These are phyloP conservation scores for Patella ulyssiponensis DNA, from an alignment of 2,888 invertebrate species.

Conservation along the genomic window DNA sequence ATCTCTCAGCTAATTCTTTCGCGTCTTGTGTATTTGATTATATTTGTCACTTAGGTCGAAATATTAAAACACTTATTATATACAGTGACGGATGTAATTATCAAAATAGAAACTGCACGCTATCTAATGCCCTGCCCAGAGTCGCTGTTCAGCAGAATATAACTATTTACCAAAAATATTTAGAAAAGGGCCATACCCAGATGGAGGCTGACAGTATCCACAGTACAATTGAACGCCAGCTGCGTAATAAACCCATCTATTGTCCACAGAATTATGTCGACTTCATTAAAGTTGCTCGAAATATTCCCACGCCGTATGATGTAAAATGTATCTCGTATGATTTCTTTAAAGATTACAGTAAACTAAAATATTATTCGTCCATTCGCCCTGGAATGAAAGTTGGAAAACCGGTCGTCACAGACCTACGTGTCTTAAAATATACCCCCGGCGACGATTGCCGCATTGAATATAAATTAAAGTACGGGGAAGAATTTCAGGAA, in stretches of 20 bases:
- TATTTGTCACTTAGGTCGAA: neutral
- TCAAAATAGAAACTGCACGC: neutral
- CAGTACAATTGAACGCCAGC: neutral
- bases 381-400: neutral
- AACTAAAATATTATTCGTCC: slow-evolving; percentile 2
- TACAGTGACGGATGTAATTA: neutral
- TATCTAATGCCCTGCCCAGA: neutral
- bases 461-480: neutral
- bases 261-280: neutral
- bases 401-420: neutral
- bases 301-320: neutral
- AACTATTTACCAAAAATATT: neutral
- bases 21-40: neutral
- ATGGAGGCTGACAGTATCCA: slow-evolving; percentile 6
- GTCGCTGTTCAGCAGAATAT: neutral
- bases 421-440: neutral
- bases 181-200: slow-evolving; percentile 1
- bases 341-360: neutral
- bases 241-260: neutral
- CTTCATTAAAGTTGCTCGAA: neutral
- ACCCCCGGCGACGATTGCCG: neutral
- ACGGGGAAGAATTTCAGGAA: neutral
- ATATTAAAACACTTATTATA: neutral
- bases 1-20: neutral
- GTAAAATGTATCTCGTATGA: neutral